phyloP scores from a whole-genome alignment of 1,140 invertebrate genomes.

The Scaptomyza graminum region DNA sequence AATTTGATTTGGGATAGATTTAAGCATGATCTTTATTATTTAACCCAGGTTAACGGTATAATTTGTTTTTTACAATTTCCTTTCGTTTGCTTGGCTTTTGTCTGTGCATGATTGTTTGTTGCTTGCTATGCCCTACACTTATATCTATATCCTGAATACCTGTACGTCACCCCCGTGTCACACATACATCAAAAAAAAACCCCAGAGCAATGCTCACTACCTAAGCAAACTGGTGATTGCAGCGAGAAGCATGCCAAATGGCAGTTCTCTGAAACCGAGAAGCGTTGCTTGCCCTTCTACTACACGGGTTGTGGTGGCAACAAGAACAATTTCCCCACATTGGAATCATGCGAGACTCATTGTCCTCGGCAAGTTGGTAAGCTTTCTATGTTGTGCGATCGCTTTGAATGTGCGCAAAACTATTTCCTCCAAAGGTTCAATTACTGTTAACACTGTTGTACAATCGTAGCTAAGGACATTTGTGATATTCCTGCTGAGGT shows the following conservation, averaged over 20 bases:
- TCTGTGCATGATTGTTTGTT: slow-evolving; percentile 67
- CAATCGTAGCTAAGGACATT: slow-evolving; percentile 85
- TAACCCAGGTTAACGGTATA: slow-evolving; percentile 64
- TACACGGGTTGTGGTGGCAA: slow-evolving; percentile 97
- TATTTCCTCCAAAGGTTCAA: neutral
- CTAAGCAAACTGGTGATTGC: slow-evolving; percentile 92
- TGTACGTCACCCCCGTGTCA: slow-evolving; percentile 29
- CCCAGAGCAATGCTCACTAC: slow-evolving; percentile 91
- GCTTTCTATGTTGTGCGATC: slow-evolving; percentile 78
- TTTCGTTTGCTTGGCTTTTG: slow-evolving; percentile 51
- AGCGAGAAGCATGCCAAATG: slow-evolving; percentile 90
- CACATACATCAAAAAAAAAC: slow-evolving; percentile 85
- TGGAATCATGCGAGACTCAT: slow-evolving; percentile 90
- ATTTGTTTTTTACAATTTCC: slow-evolving; percentile 43
- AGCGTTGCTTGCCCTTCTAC: slow-evolving; percentile 97
- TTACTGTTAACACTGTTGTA: slow-evolving; percentile 27
- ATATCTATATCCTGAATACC: slow-evolving; percentile 38
- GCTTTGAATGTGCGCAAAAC: slow-evolving; percentile 69
- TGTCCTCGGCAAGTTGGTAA: slow-evolving; percentile 93
- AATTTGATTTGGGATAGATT: slow-evolving; percentile 17
- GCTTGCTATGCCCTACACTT: slow-evolving; percentile 51
- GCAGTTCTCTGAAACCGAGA: slow-evolving; percentile 93
- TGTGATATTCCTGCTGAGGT: slow-evolving; percentile 90
- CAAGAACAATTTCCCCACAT: slow-evolving; percentile 92
- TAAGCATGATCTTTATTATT: slow-evolving; percentile 40